Evolutionary conservation across 2,797 vertebrate species (phyloP).

Genomic region (Emys orbicularis): DNA sequence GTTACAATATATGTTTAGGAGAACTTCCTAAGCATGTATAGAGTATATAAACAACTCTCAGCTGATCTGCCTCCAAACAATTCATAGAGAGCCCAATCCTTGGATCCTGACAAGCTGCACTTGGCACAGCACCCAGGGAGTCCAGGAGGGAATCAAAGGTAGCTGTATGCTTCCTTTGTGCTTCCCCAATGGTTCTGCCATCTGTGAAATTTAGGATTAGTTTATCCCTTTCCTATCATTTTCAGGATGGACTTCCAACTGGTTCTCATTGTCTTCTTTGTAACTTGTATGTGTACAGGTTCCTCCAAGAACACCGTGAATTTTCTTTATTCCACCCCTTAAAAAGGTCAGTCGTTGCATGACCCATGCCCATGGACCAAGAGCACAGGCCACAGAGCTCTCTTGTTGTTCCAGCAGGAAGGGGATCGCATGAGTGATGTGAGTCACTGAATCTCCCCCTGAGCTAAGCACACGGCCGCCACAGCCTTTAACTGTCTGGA

Average conservation of each 20-base stretch:
- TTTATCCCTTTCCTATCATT: rapidly evolving
- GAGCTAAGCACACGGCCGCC: neutral
- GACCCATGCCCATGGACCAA: neutral
- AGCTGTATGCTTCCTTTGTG: rapidly evolving
- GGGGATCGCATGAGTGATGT: neutral
- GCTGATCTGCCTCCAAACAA: neutral
- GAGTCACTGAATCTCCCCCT: neutral
- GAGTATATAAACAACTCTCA: rapidly evolving
- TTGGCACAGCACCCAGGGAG: neutral
- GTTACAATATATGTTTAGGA: neutral
- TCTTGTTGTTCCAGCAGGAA: neutral
- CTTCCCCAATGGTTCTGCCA: neutral
- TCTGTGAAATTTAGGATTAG: rapidly evolving
- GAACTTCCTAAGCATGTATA: rapidly evolving
- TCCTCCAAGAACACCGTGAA: rapidly evolving
- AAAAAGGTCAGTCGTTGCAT: neutral
- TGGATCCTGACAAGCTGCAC: neutral
- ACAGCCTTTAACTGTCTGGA: neutral
- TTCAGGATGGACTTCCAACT: neutral
- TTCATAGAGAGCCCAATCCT: neutral
- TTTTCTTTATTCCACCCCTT: rapidly evolving
- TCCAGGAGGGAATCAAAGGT: neutral
- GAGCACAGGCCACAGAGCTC: neutral
- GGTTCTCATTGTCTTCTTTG: neutral
- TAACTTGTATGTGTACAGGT: neutral